Conservation (phyloP, 2,797 vertebrate species). For the Artibeus lituratus region DNA sequence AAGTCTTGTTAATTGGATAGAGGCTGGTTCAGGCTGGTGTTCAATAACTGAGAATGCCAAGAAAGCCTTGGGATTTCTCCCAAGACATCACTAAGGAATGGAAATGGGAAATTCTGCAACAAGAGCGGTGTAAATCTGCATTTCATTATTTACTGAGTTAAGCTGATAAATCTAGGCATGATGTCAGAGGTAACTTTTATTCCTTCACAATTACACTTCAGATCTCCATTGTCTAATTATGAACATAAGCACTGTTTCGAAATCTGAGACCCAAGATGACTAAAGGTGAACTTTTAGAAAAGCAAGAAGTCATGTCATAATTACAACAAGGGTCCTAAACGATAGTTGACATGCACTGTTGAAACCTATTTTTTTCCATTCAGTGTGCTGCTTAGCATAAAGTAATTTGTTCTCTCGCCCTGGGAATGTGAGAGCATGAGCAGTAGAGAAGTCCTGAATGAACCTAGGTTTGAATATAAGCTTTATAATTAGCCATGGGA, state of each 20-base stretch:
- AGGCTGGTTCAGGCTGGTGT: not conserved
- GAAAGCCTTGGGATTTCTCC: not conserved
- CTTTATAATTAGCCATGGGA: not conserved
- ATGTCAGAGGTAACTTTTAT: not conserved
- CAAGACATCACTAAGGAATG: not conserved
- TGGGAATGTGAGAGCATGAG: not conserved
- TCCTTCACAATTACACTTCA: not conserved
- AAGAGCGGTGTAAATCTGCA: not conserved
- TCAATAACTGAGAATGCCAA: not conserved
- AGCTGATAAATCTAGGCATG: not conserved
- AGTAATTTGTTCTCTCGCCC: not conserved
- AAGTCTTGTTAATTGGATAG: not conserved
- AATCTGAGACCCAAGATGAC: not conserved
- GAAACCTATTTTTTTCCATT: not conserved
- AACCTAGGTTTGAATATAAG: not conserved
- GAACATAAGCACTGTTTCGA: not conserved
- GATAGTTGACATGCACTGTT: not conserved
- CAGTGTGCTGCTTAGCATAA: not conserved
- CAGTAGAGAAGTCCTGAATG: not conserved
- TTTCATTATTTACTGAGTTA: not conserved
- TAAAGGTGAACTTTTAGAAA: not conserved
- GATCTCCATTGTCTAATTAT: not conserved
- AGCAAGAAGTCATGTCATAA: not conserved
- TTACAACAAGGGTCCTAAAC: not conserved
- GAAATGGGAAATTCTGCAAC: not conserved